These are phyloP conservation scores for Dione juno DNA, from an alignment of 2,888 invertebrate species.

Conservation along the genomic window DNA sequence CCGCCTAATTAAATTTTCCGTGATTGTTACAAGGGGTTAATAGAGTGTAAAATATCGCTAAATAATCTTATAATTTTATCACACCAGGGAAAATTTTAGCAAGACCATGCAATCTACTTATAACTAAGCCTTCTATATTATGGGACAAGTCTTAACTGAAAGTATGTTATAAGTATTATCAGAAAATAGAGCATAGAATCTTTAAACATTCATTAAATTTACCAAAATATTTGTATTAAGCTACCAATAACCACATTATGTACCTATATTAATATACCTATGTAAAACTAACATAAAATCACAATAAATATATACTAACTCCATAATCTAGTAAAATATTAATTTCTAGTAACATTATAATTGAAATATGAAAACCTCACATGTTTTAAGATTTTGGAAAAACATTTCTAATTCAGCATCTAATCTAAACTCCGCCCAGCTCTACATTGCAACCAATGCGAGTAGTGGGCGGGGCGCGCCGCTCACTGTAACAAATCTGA, in stretches of 20 bases:
- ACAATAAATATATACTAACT: neutral
- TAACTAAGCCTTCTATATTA: neutral
- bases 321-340: neutral
- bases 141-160: neutral
- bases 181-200: too few species aligned
- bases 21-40: constrained; percentile 75
- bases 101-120: neutral
- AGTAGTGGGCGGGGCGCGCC: constrained; percentile 69
- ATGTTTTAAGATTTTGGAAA: constrained; percentile 25
- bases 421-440: constrained; percentile 78
- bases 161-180: too few species aligned
- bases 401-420: constrained; percentile 71
- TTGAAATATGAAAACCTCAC: neutral
- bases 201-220: too few species aligned
- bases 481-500: constrained; percentile 67
- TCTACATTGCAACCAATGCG: constrained; percentile 72
- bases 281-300: neutral
- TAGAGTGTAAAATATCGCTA: constrained; percentile 63
- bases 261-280: too few species aligned
- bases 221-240: too few species aligned
- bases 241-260: too few species aligned
- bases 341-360: neutral
- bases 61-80: constrained; percentile 32
- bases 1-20: constrained; percentile 78
- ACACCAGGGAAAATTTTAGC: neutral